Base-by-base conservation (phyloP, 2,797 vertebrate genomes). In the Pygocentrus nattereri region DNA sequence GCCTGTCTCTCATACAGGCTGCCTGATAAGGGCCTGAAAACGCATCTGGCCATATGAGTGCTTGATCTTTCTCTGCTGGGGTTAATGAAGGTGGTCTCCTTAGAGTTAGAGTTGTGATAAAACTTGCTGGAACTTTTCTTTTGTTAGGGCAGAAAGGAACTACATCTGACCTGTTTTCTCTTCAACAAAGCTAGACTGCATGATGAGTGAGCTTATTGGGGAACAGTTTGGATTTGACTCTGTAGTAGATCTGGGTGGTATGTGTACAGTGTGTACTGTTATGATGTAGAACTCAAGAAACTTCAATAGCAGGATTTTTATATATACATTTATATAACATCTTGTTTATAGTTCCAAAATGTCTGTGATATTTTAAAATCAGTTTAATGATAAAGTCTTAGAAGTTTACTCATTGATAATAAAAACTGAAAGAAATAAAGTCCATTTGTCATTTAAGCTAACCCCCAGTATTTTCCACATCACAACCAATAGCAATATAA, bases 11-110 rank as follows among this genome's bases (percentile, higher is more conserved):
- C 85, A 84, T 74, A 79, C 84, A 73, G 52, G 25, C 72, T 30
- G 41, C 41, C 82, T 77, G 88, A 88, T 86, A 86, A 87, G 79
- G 62, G 74, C 59, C 77, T 50, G 52, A 73, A 78, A 78, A 56
- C 59, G 56, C 81, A 82, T 78, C 83, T 85, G 81, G 76, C 82
- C 71, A 72, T 83, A 84, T 61, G 81, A 82, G 62, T 72, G 75
- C 71, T 76, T 81, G 84, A 81, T 83, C 82, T 84, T 78, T 74
- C 73, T 70, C 69, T 41, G 1, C 76, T 82, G 76, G 78, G 85
- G 81, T 88, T 87, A 88, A 88, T 85, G 82, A 84, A 84, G 78
- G 85, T 85, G 74, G 80, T 79, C 65, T 83, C 79, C 79, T 34
- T 78, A 59, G 82, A 82, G 83, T 80, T 80, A 25, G 31, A 44